Conservation (phyloP, 2,888 invertebrate species). For the Clanis bilineata region DNA sequence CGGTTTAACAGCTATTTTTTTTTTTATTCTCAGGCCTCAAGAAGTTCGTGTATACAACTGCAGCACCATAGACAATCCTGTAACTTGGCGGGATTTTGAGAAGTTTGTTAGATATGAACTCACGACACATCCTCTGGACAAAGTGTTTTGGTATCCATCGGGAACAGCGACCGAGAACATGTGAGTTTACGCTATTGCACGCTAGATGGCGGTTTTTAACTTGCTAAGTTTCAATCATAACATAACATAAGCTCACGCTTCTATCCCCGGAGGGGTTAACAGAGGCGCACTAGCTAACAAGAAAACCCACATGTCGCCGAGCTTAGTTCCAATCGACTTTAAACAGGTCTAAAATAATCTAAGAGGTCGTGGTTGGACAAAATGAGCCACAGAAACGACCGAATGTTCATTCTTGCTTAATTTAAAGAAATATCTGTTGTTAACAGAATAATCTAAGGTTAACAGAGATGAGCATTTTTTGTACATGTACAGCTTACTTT, state of each 20-base stretch:
- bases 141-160: slow-evolving; percentile 86
- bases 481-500: too few relatives aligned
- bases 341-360: too few relatives aligned
- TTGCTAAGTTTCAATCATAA: background rate
- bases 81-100: slow-evolving; percentile 86
- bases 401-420: too few relatives aligned
- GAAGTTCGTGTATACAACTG: slow-evolving; percentile 86
- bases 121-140: slow-evolving; percentile 82
- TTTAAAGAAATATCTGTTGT: too few relatives aligned
- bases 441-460: too few relatives aligned
- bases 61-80: slow-evolving; percentile 87
- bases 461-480: too few relatives aligned
- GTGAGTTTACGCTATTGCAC: slow-evolving; percentile 46
- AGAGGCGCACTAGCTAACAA: too few relatives aligned
- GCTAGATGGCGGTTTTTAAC: background rate
- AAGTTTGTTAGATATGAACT: slow-evolving; percentile 71
- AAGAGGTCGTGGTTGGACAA: too few relatives aligned
- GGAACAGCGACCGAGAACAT: slow-evolving; percentile 78
- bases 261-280: too few relatives aligned
- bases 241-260: background rate
- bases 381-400: too few relatives aligned
- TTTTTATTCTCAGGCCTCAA: background rate
- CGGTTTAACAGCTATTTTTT: background rate
- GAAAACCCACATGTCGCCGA: too few relatives aligned
- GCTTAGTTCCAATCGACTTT: too few relatives aligned